Conservation (phyloP, 2,888 invertebrate species). For the Cloeon dipterum region DNA sequence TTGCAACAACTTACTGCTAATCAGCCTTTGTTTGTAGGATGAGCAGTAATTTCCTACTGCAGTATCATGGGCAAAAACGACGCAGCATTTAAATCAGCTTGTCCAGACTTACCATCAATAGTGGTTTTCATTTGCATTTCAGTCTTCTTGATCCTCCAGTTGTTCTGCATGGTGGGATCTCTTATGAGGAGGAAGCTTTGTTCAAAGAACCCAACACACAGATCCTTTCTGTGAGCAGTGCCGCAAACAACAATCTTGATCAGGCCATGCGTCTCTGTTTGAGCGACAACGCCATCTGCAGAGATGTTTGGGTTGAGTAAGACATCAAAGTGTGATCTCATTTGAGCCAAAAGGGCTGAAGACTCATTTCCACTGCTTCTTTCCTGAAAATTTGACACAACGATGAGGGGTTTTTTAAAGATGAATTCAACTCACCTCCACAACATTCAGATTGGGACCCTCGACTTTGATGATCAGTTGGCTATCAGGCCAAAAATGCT, state of each 20-base stretch:
- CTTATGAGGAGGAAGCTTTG: constrained; percentile 35
- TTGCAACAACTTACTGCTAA: too few relatives aligned
- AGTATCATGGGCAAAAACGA: too few relatives aligned
- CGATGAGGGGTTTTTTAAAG: background rate
- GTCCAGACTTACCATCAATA: too few relatives aligned
- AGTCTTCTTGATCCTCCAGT: constrained; percentile 41
- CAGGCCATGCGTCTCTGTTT: constrained; percentile 33
- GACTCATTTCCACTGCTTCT: constrained; percentile 16
- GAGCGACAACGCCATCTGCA: constrained; percentile 29
- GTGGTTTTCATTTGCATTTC: too few relatives aligned
- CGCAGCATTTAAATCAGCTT: too few relatives aligned
- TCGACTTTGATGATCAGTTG: constrained; percentile 11
- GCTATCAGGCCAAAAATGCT: constrained; percentile 31
- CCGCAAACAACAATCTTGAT: constrained; percentile 35
- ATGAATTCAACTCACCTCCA: background rate
- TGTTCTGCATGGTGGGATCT: constrained; percentile 34
- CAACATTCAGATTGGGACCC: background rate
- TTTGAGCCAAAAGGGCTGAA: constrained; percentile 16
- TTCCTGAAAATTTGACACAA: constrained; percentile 7
- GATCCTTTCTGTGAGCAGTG: constrained; percentile 27
- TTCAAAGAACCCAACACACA: constrained; percentile 36
- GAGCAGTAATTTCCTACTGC: too few relatives aligned
- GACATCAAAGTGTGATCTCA: constrained; percentile 21
- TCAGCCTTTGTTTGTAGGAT: too few relatives aligned
- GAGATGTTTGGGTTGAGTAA: constrained; percentile 34